phyloP scores from a whole-genome alignment of 2,888 invertebrate genomes.

The Spisula subtruncata region DNA sequence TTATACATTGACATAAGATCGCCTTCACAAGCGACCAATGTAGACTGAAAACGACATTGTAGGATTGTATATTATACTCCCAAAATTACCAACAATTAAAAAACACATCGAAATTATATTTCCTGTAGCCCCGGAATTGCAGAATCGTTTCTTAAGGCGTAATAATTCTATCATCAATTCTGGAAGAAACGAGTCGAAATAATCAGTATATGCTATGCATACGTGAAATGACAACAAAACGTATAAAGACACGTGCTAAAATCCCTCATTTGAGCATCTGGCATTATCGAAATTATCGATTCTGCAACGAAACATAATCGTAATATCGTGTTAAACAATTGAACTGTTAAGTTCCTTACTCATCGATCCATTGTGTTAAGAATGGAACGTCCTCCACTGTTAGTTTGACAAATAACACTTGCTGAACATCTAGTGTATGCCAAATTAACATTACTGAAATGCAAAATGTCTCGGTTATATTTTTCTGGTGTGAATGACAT shows the following conservation, averaged over 20 bases:
- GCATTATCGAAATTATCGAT: neutral
- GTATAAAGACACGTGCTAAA: neutral
- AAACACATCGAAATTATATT: no score
- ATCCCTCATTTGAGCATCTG: neutral
- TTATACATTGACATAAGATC: slow-evolving; percentile 9
- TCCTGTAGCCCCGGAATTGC: slow-evolving; percentile 20
- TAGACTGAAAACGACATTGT: neutral
- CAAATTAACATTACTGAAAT: no score
- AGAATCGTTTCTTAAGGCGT: neutral
- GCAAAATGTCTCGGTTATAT: no score
- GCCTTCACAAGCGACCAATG: neutral
- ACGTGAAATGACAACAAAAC: neutral
- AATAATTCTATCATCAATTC: neutral
- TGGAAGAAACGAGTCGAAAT: neutral
- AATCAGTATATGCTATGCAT: neutral
- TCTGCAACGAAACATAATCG: neutral
- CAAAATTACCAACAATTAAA: neutral
- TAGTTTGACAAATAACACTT: no score
- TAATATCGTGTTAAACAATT: slow-evolving; percentile 24
- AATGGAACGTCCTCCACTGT: no score
- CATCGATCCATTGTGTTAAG: neutral
- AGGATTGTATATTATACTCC: neutral
- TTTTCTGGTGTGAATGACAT: no score
- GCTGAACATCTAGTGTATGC: no score
- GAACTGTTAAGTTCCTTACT: neutral